Conservation (phyloP, 2,888 invertebrate species). For the Hesperia comma region DNA sequence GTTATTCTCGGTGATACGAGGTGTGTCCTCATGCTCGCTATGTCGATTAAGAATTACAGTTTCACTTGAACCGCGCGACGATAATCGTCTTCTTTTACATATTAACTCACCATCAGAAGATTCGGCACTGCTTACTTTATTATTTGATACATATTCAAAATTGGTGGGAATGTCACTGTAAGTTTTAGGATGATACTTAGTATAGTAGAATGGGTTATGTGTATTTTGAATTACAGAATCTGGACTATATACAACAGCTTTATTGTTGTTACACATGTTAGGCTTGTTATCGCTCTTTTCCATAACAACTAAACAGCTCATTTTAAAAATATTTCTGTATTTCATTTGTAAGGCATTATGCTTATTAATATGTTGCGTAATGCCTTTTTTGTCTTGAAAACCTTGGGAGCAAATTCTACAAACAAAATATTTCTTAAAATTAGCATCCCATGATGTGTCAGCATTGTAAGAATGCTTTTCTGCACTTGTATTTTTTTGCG, state of each 20-base stretch:
- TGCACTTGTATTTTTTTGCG: not conserved
- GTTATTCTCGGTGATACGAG: constrained; percentile 29
- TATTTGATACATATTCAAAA: constrained; percentile 40
- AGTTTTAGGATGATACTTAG: constrained; percentile 47
- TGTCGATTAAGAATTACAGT: constrained; percentile 48
- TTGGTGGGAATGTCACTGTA: not conserved
- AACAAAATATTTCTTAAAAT: constrained; percentile 51
- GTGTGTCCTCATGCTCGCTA: constrained; percentile 30
- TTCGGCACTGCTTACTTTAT: constrained; percentile 20
- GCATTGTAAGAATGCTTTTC: not conserved
- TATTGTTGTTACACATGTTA: constrained; percentile 57
- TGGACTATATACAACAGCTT: constrained; percentile 55
- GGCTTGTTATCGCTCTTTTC: constrained; percentile 57
- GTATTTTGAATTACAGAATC: constrained; percentile 56
- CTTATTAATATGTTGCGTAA: constrained; percentile 45
- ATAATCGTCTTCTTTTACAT: constrained; percentile 47
- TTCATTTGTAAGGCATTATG: constrained; percentile 45
- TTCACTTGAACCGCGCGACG: constrained; percentile 55
- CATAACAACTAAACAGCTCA: constrained; percentile 55
- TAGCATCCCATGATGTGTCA: constrained; percentile 45
- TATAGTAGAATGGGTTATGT: constrained; percentile 52
- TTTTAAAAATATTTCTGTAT: constrained; percentile 51
- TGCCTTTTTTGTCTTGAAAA: constrained; percentile 41
- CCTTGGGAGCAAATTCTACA: constrained; percentile 55
- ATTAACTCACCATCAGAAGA: constrained; percentile 46